phyloP scores from a whole-genome alignment of 92 coral and sea anemone species.

The Porites divaricata region DNA sequence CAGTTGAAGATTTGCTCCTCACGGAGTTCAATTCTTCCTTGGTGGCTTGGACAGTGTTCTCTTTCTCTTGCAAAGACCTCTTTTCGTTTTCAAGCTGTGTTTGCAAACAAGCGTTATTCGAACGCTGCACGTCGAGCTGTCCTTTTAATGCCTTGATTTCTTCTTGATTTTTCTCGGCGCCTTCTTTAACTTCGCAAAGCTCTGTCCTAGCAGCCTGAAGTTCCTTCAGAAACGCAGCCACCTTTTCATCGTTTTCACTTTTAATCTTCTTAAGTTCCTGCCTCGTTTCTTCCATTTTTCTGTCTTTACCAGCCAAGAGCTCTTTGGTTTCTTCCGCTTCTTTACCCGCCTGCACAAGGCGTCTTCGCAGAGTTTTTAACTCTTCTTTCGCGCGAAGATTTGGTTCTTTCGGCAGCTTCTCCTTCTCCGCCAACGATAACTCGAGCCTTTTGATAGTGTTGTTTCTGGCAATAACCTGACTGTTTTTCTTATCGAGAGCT shows the following conservation, averaged over 20 bases:
- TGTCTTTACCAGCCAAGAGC: conserved; percentile 39
- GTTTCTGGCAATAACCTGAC: conserved; percentile 88
- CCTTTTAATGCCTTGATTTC: conserved; percentile 16
- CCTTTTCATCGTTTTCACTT: conserved; percentile 39
- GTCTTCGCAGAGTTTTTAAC: conserved; percentile 52
- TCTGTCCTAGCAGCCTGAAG: conserved; percentile 20
- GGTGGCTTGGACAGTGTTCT: conserved; percentile 8
- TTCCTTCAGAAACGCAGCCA: conserved; percentile 32
- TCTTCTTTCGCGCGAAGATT: conserved; percentile 52
- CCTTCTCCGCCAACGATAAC: conserved; percentile 61
- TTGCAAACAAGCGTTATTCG: conserved; percentile 19
- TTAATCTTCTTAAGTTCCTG: conserved; percentile 33
- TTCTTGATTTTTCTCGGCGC: conserved; percentile 8
- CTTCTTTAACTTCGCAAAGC: conserved; percentile 26
- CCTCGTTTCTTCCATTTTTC: conserved; percentile 29
- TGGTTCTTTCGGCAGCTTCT: conserved; percentile 45
- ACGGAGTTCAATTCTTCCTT: conserved; percentile 7
- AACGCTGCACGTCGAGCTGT: conserved; percentile 8
- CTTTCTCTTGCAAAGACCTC: conserved; percentile 1
- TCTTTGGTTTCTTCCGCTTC: conserved; percentile 57
- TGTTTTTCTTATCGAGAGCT: conserved; percentile 93
- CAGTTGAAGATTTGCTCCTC: conserved; percentile 5
- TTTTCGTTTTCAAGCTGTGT: conserved; percentile 25
- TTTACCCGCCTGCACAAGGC: conserved; percentile 58
- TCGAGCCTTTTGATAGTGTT: conserved; percentile 84